Evolutionary conservation across 2,888 invertebrate genomes (phyloP), one percentile per base, ranked within the genome.

Genomic region (Caenorhabditis parvicauda): DNA sequence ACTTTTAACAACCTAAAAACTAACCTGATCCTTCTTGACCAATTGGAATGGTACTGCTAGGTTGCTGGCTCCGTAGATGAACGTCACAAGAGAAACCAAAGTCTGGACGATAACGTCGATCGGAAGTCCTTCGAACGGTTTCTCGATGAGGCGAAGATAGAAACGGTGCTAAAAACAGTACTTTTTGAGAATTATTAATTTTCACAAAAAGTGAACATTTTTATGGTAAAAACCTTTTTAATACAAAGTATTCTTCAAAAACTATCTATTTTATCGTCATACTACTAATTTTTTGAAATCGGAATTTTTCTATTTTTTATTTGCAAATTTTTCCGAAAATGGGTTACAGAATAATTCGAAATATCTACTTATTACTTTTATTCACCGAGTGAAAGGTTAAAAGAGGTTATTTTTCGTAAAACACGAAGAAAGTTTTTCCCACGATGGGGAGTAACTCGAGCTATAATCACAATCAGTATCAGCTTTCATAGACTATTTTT

Each of bases 41-140:
- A 67, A 72, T 56, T 76, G 76, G 57, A 81, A 81, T 6, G 73
- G 70, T 21, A 77, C 76, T 22, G 81, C 76, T 21, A 81, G 58
- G 55, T 59, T 67, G 9, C 72, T 58, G 19, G 74, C 70, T 21
- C 70, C 74, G 70, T 76, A 74, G 60, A 77, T 72, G 28, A 76
- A 58, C 3, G 72, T 59, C 19, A 77, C 43, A 19, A 81, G 67
- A 9, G 76, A 76, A 41, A 81, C 52, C 12, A 81, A 39, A 12
- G 79, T 77, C 59, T 81, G 79, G 24, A 68, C 53, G 12, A 70
- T 46, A 25, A 79, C 64, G 63, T 79, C 79, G 17, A 48, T n/a
- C 6, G 80, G 80, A 29, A 80, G 67, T 24, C 50, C 45, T 9
- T 67, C 64, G 63, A 77, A 80, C 14, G 68, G 68, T 50, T 77